A percentile compares a stretch with the other conserved stretches of the same genome.
phyloP scores from a whole-genome alignment of 2,113 vertebrate species.

The Rhinogobius similis region DNA sequence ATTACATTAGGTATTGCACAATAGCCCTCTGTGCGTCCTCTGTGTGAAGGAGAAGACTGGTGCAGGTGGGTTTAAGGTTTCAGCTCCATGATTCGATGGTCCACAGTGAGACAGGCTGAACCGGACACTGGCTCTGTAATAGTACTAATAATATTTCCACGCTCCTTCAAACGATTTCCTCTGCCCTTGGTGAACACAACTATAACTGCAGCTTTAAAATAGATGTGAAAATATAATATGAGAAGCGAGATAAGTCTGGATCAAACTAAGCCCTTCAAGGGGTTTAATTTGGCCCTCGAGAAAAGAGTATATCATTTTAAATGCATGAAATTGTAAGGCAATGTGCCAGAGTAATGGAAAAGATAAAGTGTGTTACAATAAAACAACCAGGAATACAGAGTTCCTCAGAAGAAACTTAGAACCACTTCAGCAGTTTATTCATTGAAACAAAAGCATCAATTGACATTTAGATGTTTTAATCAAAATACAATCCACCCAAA shows the following conservation, averaged over 20 bases:
- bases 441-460: background rate
- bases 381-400: background rate
- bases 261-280: background rate
- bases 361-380: background rate
- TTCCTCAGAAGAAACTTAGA: background rate
- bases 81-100: conserved; percentile 26
- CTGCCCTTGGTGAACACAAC: conserved; percentile 15
- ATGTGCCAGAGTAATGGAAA: background rate
- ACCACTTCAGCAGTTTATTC: background rate
- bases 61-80: conserved; percentile 30
- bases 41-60: background rate
- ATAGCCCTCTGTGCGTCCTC: background rate
- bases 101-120: conserved; percentile 19
- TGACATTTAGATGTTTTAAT: background rate
- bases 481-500: background rate
- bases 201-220: conserved; percentile 37
- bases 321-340: background rate
- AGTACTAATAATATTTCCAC: conserved; percentile 44
- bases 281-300: background rate
- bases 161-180: conserved; percentile 41
- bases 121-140: conserved; percentile 24
- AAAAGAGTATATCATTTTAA: background rate
- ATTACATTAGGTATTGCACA: background rate
- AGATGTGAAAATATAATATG: conserved; percentile 11
- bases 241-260: conserved; percentile 16